Base-by-base conservation (phyloP, 2,113 vertebrate genomes). In the Acinonyx jubatus region DNA sequence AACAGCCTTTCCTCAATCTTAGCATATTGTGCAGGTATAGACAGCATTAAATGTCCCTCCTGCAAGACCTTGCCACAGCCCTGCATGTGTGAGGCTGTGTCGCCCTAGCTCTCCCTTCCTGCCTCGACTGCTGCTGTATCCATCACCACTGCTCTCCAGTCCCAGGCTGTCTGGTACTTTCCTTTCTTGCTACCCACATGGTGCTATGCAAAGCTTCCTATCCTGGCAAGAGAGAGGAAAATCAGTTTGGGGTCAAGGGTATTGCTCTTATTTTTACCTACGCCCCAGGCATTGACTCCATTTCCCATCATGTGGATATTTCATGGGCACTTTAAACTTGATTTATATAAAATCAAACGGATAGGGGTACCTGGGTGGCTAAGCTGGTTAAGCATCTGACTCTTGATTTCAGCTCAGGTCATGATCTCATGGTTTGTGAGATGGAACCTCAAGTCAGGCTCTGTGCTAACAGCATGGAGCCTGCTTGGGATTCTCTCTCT, bases 161-260 rank as follows among this genome's bases (percentile, higher is more conserved):
- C 88, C 61, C 78, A 97, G 76, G 57, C 31, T 92, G 52, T 96
- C 83, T 87, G 83, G 87, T 79, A 82, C 83, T 81, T 93, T 90
- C 73, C 94, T 93, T 92, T 95, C 83, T 97, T 83, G 73, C 82
- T 90, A 91, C 29, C 7, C 50, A 65, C 0, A 1, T 91, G 50
- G 92, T 16, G 82, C 86, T 97, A 96, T 19, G 50, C 86, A 98
- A 97, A 69, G 73, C 83, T 97, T 89, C 93, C 95, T 21, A 89
- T 95, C 97, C 97, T 97, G 92, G 93, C 36, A 95, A 96, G 36
- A 96, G 84, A 96, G 74, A 92, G 68, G 95, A 97, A 96, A 96
- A 90, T 61, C 92, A 73, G 84, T 91, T 92, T 97, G 15, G 81
- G 63, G 89, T 96, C 87, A 93, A 95, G 21, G 4, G 41, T 88